Evolutionary conservation across 2,888 invertebrate genomes (phyloP), one percentile per base, ranked within the genome.

Genomic region (Marronus borbonicus): DNA sequence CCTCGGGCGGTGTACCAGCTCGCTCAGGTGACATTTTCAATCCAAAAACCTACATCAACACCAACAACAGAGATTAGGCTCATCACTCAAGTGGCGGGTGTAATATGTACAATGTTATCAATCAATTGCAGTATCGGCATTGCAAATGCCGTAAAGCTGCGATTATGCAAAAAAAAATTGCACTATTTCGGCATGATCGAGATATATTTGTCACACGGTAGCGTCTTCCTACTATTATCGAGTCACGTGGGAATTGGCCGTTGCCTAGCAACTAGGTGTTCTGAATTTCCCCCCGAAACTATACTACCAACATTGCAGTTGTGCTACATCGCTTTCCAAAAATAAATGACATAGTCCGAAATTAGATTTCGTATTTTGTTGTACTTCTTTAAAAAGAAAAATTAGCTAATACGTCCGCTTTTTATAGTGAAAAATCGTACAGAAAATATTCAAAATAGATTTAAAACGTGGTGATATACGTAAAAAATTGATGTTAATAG

Each of bases 11-110:
- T 62, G 88, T 87, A 80, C 85, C 84, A 64, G 88, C 86, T 81
- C 88, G 82, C 86, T 89, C 89, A 36, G 89, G 89, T 77, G 89
- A 89, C 89, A 89, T 89, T 78, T 50, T 64, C 14, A 62, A 62
- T 62, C 62, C n/a, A 36, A 31, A 62, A 62, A 62, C 62, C 62
- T 58, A 58, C 31, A 69, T 44, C 10, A 69, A 77, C 70, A 64
- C 44, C 44, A 44, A 12, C 44, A 12, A 44, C 44, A 44, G 12
- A 44, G 44, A 44, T 44, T 44, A 44, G 44, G 8, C 8, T 44
- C 4, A 39, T 12, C 44, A 74, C 55, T 24, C n/a, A 76, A 65
- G 36, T 58, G 17, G 28, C 17, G 12, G 36, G 3, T 8, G 66
- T 66, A 44, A 44, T 12, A 44, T 12, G 17, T 55, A 3, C 24